A percentile compares a stretch with the other conserved stretches of the same genome.
phyloP scores from a whole-genome alignment of 2,797 vertebrate genomes.

The Tragelaphus eurycerus region DNA sequence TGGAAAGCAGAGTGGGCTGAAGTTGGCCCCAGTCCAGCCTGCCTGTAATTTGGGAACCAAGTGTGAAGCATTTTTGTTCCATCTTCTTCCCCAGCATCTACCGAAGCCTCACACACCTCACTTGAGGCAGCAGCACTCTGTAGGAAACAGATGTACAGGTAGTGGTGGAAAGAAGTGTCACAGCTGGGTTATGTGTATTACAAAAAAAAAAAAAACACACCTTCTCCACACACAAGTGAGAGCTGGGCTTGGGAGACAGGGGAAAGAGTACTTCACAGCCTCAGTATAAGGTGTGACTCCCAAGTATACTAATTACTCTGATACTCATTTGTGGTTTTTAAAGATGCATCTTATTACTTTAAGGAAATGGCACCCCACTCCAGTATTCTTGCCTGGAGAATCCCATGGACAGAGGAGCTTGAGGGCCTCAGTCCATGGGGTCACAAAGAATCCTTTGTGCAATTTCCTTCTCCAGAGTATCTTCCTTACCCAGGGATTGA shows the following conservation, averaged over 20 bases:
- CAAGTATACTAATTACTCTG: constrained; percentile 11
- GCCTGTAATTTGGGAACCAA: constrained; percentile 86
- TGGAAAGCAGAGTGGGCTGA: background rate
- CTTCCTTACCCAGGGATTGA: background rate
- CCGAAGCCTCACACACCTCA: constrained; percentile 84
- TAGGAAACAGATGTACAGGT: constrained; percentile 86
- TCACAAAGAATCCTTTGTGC: background rate
- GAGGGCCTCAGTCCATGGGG: background rate
- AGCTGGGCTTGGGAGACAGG: constrained; percentile 58
- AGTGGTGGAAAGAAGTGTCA: constrained; percentile 81
- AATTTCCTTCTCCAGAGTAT: background rate
- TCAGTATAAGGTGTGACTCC: background rate
- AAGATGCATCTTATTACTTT: background rate
- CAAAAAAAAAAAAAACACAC: background rate
- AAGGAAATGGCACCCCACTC: background rate
- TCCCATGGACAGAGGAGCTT: background rate
- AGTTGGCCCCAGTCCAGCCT: constrained; percentile 80
- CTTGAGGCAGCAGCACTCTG: constrained; percentile 80
- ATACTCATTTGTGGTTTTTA: background rate
- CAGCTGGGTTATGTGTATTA: constrained; percentile 72
- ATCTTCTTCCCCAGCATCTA: constrained; percentile 86
- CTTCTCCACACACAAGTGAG: constrained; percentile 61
- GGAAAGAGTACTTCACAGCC: constrained; percentile 34
- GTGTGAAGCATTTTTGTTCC: constrained; percentile 88
- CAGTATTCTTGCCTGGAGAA: background rate